Evolutionary conservation across 2,888 invertebrate genomes (phyloP).

Genomic region (Andrena bucephala): DNA sequence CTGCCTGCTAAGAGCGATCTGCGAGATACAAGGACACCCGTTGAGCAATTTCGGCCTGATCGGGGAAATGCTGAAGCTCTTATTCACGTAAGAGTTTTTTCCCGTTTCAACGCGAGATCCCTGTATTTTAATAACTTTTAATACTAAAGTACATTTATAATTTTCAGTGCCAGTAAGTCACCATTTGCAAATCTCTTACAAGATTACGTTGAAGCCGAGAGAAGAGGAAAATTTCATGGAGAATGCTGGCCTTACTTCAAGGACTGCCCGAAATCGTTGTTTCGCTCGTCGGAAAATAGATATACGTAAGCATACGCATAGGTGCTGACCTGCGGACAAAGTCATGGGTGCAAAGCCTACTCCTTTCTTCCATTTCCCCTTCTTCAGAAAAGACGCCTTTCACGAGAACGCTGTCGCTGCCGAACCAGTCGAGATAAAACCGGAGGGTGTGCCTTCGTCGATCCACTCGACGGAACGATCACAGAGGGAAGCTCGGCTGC

Average conservation of each 20-base stretch:
- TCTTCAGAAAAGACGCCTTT: conserved; percentile 29
- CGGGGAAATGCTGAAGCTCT: conserved; percentile 93
- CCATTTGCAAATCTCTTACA: conserved; percentile 90
- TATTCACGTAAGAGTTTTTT: conserved; percentile 90
- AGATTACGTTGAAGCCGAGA: conserved; percentile 93
- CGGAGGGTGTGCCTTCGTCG: background rate
- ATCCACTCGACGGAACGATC: conserved; percentile 11
- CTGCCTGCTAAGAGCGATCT: conserved; percentile 93
- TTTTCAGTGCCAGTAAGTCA: conserved; percentile 91
- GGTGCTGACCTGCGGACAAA: too few species aligned
- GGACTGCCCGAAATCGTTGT: conserved; percentile 93
- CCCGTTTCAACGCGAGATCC: background rate
- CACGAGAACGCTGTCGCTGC: conserved; percentile 8
- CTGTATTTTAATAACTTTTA: too few species aligned
- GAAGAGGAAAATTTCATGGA: conserved; percentile 89
- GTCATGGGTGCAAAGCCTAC: too few species aligned
- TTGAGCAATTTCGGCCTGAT: conserved; percentile 92
- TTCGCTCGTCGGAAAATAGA: conserved; percentile 87
- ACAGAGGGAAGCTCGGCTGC: background rate
- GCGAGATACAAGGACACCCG: conserved; percentile 93
- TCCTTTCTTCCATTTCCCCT: background rate
- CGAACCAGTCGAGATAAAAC: background rate
- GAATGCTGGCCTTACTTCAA: conserved; percentile 95
- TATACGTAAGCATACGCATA: conserved; percentile 84
- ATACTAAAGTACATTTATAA: background rate